phyloP scores from a whole-genome alignment of 1,140 invertebrate genomes.

The Drosophila pseudoananassae region DNA sequence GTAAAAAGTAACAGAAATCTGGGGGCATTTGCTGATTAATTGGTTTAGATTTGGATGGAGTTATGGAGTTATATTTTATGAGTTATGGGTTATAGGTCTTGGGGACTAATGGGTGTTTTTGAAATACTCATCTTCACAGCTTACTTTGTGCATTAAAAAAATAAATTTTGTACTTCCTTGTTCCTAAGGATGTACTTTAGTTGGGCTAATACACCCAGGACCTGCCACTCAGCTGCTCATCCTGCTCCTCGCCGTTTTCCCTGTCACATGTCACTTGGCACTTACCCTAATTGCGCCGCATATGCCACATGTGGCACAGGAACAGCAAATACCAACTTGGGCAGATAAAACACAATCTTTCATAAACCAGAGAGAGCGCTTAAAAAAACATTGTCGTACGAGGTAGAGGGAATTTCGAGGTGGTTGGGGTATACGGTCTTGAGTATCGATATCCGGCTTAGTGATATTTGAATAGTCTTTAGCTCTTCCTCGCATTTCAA shows the following conservation, averaged over 20 bases:
- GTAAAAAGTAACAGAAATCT: conserved; percentile 16
- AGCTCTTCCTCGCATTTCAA: conserved; percentile 52
- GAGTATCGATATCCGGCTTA: conserved; percentile 78
- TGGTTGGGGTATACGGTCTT: neutral
- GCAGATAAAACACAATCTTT: conserved; percentile 44
- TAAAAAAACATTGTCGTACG: conserved; percentile 12
- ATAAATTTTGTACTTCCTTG: neutral
- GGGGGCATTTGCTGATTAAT: conserved; percentile 65
- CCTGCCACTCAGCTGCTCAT: conserved; percentile 33
- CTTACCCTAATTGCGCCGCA: conserved; percentile 60
- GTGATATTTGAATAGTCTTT: conserved; percentile 55
- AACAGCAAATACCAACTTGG: conserved; percentile 18
- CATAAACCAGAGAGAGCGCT: conserved; percentile 23
- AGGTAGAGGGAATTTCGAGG: neutral
- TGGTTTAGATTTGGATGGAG: conserved; percentile 66
- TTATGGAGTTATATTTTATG: no score
- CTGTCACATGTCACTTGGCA: conserved; percentile 69
- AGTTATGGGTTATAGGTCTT: no score
- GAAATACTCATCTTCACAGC: no score
- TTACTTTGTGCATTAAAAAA: conserved; percentile 6
- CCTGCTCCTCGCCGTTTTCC: conserved; percentile 1
- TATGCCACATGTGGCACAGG: conserved; percentile 54
- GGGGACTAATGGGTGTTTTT: no score
- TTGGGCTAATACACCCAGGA: conserved; percentile 11
- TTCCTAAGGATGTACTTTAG: neutral